phyloP scores from a whole-genome alignment of 2,113 vertebrate genomes.

The Calonectris borealis region DNA sequence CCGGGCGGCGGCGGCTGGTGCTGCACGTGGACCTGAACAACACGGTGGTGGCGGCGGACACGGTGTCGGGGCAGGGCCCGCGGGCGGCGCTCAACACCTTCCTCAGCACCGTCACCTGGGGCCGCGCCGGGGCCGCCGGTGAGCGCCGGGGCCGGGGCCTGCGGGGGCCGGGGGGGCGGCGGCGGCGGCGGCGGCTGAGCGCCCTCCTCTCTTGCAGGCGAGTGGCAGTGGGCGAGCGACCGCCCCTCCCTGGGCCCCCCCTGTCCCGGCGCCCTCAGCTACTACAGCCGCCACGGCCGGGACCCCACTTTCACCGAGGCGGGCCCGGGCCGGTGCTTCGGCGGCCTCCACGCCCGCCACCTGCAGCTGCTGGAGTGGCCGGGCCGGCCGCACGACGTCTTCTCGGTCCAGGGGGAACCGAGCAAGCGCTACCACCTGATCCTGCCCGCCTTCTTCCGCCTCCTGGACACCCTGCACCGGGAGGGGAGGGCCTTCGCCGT shows the following conservation, averaged over 20 bases:
- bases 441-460: conserved; percentile 87
- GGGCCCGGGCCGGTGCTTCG: conserved; percentile 73
- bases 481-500: conserved; percentile 77
- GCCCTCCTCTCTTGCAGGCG: conserved; percentile 67
- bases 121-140: no score
- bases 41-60: no score
- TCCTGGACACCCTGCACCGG: conserved; percentile 75
- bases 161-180: no score
- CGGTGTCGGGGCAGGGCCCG: no score
- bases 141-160: no score
- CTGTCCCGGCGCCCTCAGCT: conserved; percentile 75
- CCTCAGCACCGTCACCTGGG: no score
- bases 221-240: conserved; percentile 87
- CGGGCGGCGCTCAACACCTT: no score
- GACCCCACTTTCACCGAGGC: conserved; percentile 73
- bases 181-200: not conserved
- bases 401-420: conserved; percentile 75
- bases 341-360: conserved; percentile 70
- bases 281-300: conserved; percentile 79
- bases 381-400: conserved; percentile 64
- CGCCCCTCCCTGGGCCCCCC: conserved; percentile 78
- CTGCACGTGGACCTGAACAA: no score
- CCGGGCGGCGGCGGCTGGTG: no score
- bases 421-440: conserved; percentile 82
- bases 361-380: conserved; percentile 83